These are phyloP conservation scores for Pachliopta kotzebuea DNA, from an alignment of 2,888 invertebrate genomes.

Conservation along the genomic window DNA sequence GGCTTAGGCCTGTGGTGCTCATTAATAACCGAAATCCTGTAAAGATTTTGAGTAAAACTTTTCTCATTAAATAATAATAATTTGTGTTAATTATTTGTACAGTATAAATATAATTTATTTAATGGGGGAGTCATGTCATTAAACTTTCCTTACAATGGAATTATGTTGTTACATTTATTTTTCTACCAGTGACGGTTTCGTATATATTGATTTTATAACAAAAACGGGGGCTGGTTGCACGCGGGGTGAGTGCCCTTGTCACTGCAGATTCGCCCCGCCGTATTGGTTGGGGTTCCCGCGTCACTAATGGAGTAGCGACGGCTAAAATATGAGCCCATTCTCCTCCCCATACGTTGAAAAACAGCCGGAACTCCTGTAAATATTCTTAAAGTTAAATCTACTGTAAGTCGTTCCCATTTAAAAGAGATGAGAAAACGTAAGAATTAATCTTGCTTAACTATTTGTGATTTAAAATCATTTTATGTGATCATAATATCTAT, in stretches of 20 bases:
- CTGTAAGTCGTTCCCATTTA: constrained; percentile 37
- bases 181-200: constrained; percentile 57
- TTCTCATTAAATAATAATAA: too few relatives aligned
- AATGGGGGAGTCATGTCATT: neutral
- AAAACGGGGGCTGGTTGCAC: constrained; percentile 75
- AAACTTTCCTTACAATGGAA: neutral
- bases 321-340: constrained; percentile 72
- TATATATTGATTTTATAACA: constrained; percentile 79
- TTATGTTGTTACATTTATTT: constrained; percentile 30
- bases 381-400: constrained; percentile 48
- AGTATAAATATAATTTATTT: too few relatives aligned
- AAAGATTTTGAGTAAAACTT: too few relatives aligned
- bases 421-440: neutral
- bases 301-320: constrained; percentile 73
- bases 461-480: neutral
- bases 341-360: constrained; percentile 63
- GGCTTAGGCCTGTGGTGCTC: too few relatives aligned
- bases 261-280: constrained; percentile 73
- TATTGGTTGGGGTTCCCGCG: constrained; percentile 71
- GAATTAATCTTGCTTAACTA: neutral
- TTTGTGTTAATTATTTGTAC: too few relatives aligned
- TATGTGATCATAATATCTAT: too few relatives aligned
- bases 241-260: constrained; percentile 76
- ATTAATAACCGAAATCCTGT: too few relatives aligned
- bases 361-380: constrained; percentile 53